Evolutionary conservation across 2,113 vertebrate genomes (phyloP).

Genomic region (Phocoena sinus): DNA sequence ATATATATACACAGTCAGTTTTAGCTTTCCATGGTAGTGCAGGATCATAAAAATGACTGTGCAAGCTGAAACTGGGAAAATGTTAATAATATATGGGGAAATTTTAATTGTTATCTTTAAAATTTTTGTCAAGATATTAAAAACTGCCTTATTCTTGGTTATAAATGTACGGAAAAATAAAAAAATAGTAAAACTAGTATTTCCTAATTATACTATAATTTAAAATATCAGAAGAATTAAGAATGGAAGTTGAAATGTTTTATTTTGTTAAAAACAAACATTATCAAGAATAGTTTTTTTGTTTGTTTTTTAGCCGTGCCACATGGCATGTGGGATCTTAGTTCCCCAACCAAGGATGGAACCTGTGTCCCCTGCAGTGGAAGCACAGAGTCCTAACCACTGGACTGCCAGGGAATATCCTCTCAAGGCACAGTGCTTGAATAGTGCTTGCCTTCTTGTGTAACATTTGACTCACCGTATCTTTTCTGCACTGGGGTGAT

Average conservation of each 20-base stretch:
- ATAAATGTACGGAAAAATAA: neutral
- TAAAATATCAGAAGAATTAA: neutral
- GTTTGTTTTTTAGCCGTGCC: too few relatives aligned
- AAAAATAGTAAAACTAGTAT: neutral
- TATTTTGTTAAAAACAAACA: neutral
- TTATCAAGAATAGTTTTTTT: neutral
- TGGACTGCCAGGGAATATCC: neutral
- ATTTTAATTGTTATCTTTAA: neutral
- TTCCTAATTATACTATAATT: neutral
- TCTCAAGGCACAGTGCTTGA: neutral
- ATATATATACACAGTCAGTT: neutral
- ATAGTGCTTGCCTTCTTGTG: neutral
- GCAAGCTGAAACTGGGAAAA: neutral
- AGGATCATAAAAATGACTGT: neutral
- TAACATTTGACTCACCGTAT: too few relatives aligned
- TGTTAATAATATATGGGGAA: neutral
- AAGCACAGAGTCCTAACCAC: neutral
- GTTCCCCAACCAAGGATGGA: neutral
- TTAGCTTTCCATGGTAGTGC: neutral
- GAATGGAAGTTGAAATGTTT: neutral
- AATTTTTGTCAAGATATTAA: neutral
- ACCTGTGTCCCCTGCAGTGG: neutral
- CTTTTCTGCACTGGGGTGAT: neutral
- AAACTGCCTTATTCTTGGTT: neutral
- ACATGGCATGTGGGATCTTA: neutral